phyloP scores from a whole-genome alignment of 2,797 vertebrate genomes.

The Premnoplex brunnescens region DNA sequence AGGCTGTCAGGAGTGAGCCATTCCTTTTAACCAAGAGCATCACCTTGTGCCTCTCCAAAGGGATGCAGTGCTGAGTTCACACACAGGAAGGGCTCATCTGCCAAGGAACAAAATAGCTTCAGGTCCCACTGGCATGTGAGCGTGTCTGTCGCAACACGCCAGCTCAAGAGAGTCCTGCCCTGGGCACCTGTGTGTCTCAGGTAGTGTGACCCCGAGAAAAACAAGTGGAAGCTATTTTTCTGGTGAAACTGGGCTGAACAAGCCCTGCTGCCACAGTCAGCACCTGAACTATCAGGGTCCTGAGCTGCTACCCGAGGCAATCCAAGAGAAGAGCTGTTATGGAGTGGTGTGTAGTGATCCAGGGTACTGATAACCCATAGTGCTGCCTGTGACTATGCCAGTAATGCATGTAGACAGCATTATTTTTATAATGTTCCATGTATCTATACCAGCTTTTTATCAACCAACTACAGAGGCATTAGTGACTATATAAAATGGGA shows the following conservation, averaged over 20 bases:
- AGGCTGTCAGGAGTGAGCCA: slow-evolving; percentile 7
- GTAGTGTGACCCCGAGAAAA: background rate
- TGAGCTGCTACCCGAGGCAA: background rate
- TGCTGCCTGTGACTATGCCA: accelerated
- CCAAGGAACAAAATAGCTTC: accelerated
- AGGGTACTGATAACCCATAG: background rate
- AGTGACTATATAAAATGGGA: background rate
- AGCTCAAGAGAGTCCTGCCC: accelerated
- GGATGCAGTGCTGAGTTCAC: background rate
- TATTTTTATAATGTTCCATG: background rate
- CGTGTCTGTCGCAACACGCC: accelerated
- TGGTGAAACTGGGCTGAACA: background rate
- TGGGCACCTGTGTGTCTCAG: background rate
- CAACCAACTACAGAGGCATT: background rate
- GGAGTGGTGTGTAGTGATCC: accelerated
- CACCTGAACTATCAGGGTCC: background rate
- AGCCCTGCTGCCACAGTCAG: accelerated
- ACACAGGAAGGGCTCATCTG: background rate
- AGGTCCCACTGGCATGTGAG: background rate
- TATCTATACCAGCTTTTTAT: background rate
- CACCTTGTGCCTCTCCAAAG: background rate
- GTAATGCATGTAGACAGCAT: background rate
- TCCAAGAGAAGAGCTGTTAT: accelerated
- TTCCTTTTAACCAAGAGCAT: background rate
- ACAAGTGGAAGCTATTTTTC: background rate